Conservation (phyloP, 1,140 invertebrate genomes). For the Hylaeus anthracinus region DNA sequence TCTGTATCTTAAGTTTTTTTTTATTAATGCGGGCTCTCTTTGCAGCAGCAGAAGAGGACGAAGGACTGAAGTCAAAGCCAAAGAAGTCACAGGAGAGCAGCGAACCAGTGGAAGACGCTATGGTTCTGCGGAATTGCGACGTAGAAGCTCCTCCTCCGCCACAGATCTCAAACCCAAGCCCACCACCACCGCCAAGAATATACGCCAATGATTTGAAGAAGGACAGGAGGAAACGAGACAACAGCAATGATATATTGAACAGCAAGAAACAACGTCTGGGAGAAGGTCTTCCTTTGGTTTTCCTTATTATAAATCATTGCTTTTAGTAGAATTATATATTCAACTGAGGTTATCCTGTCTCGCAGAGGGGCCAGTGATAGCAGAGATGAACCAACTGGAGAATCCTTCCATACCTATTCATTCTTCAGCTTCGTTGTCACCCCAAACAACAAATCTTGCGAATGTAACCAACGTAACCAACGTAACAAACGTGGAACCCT, state of each 20-base stretch:
- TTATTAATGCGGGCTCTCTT: background rate
- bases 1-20: background rate
- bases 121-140: slow-evolving; percentile 21
- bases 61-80: slow-evolving; percentile 47
- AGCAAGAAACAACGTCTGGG: slow-evolving; percentile 46
- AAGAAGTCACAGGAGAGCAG: slow-evolving; percentile 28
- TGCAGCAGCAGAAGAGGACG: slow-evolving; percentile 23
- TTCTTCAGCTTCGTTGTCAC: slow-evolving; percentile 36
- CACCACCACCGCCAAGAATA: slow-evolving; percentile 76
- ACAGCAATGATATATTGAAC: slow-evolving; percentile 53
- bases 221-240: slow-evolving; percentile 64
- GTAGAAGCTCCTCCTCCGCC: slow-evolving; percentile 66
- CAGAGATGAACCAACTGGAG: slow-evolving; percentile 23
- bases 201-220: slow-evolving; percentile 73
- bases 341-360: background rate
- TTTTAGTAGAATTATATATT: background rate
- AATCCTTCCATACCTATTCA: slow-evolving; percentile 33
- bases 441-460: slow-evolving; percentile 31
- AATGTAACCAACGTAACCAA: slow-evolving; percentile 38
- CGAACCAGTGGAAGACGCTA: slow-evolving; percentile 16
- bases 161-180: slow-evolving; percentile 74
- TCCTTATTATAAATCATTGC: background rate
- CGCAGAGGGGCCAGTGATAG: slow-evolving; percentile 49
- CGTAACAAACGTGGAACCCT: slow-evolving; percentile 70
- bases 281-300: slow-evolving; percentile 28